Conservation (phyloP, 1,140 invertebrate species). For the Trichogramma pretiosum region DNA sequence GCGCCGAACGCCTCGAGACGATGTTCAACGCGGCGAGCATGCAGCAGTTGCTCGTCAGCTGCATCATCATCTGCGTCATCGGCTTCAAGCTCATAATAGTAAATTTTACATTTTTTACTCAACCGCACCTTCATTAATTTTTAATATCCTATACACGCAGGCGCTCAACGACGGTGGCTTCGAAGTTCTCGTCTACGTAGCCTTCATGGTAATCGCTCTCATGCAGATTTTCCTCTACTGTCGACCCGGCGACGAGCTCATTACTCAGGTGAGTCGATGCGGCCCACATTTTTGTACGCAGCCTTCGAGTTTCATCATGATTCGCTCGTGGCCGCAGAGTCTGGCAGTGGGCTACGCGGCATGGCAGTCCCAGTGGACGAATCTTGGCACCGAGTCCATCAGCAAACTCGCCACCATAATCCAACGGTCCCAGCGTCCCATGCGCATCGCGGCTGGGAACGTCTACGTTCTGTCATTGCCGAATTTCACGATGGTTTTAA, state of each 20-base stretch:
- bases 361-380: constrained; percentile 5
- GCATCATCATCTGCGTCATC: constrained; percentile 18
- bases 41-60: constrained; percentile 18
- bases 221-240: constrained; percentile 18
- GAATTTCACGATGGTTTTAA: constrained; percentile 13
- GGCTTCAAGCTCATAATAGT: constrained; percentile 19
- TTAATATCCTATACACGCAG: neutral
- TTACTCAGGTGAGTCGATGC: constrained; percentile 13
- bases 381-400: neutral
- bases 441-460: constrained; percentile 12
- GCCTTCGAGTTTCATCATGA: neutral
- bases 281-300: too few relatives aligned
- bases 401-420: constrained; percentile 2
- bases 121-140: neutral
- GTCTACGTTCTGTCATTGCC: constrained; percentile 10
- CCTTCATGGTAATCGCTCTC: constrained; percentile 9
- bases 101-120: neutral
- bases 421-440: constrained; percentile 1
- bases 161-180: constrained; percentile 4
- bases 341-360: neutral
- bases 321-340: constrained; percentile 1
- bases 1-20: neutral
- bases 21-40: constrained; percentile 10
- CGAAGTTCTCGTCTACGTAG: constrained; percentile 6
- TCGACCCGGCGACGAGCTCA: constrained; percentile 11